These are phyloP conservation scores for Tinea trinotella DNA, from an alignment of 2,888 invertebrate genomes.

Conservation along the genomic window DNA sequence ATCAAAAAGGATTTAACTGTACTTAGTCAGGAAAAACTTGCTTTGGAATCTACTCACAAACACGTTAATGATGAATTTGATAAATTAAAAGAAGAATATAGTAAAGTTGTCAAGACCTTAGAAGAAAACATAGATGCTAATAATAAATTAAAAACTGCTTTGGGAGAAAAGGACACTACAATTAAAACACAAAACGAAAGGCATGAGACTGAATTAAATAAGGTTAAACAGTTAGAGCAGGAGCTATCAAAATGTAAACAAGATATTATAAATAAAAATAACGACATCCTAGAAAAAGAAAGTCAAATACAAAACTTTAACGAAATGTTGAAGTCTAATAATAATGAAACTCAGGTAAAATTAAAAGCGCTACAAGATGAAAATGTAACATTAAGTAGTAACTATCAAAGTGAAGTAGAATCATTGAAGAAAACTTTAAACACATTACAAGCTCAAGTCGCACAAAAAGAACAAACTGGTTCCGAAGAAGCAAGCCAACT, in stretches of 20 bases:
- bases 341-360: constrained; percentile 42
- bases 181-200: constrained; percentile 44
- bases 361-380: constrained; percentile 46
- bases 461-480: constrained; percentile 46
- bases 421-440: constrained; percentile 46
- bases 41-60: constrained; percentile 40
- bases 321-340: constrained; percentile 39
- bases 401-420: constrained; percentile 48
- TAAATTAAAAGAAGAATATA: constrained; percentile 40
- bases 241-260: constrained; percentile 41
- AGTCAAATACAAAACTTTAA: constrained; percentile 38
- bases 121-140: constrained; percentile 36
- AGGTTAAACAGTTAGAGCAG: constrained; percentile 38
- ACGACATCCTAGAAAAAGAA: constrained; percentile 42
- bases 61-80: constrained; percentile 38
- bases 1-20: constrained; percentile 45
- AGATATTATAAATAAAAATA: constrained; percentile 38
- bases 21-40: constrained; percentile 46
- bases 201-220: constrained; percentile 37
- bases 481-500: constrained; percentile 43
- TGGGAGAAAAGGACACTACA: constrained; percentile 46
- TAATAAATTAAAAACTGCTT: constrained; percentile 35
- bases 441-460: constrained; percentile 40
- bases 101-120: constrained; percentile 36
- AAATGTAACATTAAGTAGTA: constrained; percentile 45